phyloP scores from a whole-genome alignment of 1,140 invertebrate genomes.

The Neotoxoptera formosana region DNA sequence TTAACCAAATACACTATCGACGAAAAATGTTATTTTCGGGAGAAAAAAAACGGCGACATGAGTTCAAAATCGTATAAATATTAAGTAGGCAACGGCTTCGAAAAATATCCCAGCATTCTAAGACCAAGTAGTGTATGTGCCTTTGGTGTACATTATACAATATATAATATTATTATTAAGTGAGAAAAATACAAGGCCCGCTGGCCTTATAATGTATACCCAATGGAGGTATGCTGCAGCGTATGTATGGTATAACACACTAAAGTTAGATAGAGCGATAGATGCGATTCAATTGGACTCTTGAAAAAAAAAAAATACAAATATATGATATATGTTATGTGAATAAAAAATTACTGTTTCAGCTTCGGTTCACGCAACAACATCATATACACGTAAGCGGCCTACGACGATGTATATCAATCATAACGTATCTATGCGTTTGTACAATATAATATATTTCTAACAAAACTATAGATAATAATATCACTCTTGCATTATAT shows the following conservation, averaged over 20 bases:
- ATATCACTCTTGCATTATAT: not conserved
- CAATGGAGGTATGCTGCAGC: not conserved
- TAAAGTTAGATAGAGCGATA: not conserved
- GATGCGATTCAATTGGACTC: not conserved
- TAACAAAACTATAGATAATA: not conserved
- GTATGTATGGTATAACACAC: not conserved
- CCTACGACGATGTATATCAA: not conserved
- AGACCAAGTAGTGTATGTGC: not conserved
- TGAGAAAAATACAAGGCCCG: not conserved
- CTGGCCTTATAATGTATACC: not conserved
- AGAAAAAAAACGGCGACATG: no score
- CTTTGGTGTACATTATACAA: not conserved
- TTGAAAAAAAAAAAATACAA: not conserved
- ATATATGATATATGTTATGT: not conserved
- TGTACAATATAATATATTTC: slow-evolving; percentile 5
- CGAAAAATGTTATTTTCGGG: not conserved
- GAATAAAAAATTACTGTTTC: not conserved
- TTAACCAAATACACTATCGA: not conserved
- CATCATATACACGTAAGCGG: not conserved
- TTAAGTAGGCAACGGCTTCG: not conserved
- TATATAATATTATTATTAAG: not conserved
- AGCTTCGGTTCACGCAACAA: not conserved
- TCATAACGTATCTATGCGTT: not conserved
- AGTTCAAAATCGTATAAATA: no score
- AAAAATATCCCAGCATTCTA: not conserved